Percentiles rank a stretch among this genome's conserved stretches.
These are phyloP conservation scores for Leptarthrus brevirostris DNA, from an alignment of 2,888 invertebrate species.

Conservation along the genomic window DNA sequence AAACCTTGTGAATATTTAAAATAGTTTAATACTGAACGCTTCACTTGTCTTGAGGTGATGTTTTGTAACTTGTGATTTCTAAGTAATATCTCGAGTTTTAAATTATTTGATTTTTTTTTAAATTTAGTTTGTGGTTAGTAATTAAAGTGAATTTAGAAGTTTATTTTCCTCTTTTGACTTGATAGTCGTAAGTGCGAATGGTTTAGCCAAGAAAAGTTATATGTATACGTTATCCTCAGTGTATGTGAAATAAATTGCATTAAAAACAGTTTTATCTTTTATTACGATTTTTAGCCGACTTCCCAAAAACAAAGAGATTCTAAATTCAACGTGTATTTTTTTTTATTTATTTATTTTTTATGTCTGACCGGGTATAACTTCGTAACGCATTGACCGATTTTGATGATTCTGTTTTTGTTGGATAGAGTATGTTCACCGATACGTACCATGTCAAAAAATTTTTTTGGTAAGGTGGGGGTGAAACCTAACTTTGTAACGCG, in stretches of 20 bases:
- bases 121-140: constrained; percentile 24
- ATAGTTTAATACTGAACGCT: constrained; percentile 28
- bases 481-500: too few relatives aligned
- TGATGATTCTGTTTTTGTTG: too few relatives aligned
- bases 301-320: too few relatives aligned
- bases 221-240: constrained; percentile 38
- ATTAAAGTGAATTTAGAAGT: constrained; percentile 20
- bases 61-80: constrained; percentile 37
- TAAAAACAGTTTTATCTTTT: too few relatives aligned
- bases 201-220: constrained; percentile 26
- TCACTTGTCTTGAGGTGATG: constrained; percentile 13
- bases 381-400: too few relatives aligned
- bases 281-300: too few relatives aligned
- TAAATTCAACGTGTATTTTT: too few relatives aligned
- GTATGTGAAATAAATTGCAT: constrained; percentile 46
- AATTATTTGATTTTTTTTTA: constrained; percentile 29
- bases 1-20: constrained; percentile 30
- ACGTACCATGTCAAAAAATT: too few relatives aligned
- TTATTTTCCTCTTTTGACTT: constrained; percentile 25
- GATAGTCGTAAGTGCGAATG: constrained; percentile 41
- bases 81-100: constrained; percentile 31
- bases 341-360: too few relatives aligned
- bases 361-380: too few relatives aligned
- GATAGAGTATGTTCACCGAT: too few relatives aligned
- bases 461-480: too few relatives aligned